These are phyloP conservation scores for Danio choprae DNA, from an alignment of 2,797 vertebrate genomes.

Conservation along the genomic window DNA sequence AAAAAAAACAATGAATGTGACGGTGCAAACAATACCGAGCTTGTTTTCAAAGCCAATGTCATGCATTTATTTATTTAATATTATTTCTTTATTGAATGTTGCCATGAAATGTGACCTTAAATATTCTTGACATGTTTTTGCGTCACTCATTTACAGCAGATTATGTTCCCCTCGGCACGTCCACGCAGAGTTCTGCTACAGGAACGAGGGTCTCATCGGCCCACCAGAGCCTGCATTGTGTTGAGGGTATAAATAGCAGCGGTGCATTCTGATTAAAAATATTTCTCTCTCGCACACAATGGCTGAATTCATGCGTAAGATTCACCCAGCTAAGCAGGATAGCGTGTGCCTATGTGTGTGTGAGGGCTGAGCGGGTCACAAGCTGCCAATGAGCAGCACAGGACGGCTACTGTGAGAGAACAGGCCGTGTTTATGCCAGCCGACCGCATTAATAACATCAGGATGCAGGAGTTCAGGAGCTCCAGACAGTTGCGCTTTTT, in stretches of 20 bases:
- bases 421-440: slow-evolving; percentile 73
- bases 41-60: no score
- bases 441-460: slow-evolving; percentile 57
- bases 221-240: slow-evolving; percentile 64
- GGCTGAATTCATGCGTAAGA: slow-evolving; percentile 76
- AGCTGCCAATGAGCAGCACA: slow-evolving; percentile 77
- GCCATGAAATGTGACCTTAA: background rate
- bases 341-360: slow-evolving; percentile 51
- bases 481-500: slow-evolving; percentile 15
- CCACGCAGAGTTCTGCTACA: slow-evolving; percentile 30
- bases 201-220: slow-evolving; percentile 55
- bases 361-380: slow-evolving; percentile 71
- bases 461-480: slow-evolving; percentile 54
- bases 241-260: slow-evolving; percentile 73
- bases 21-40: no score
- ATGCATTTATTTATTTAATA: background rate
- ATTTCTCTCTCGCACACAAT: slow-evolving; percentile 75
- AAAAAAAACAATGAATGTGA: no score
- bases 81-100: background rate
- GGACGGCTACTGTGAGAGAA: slow-evolving; percentile 74
- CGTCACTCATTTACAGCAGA: background rate
- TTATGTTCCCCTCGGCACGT: slow-evolving; percentile 44
- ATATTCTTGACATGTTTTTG: background rate
- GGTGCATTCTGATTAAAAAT: slow-evolving; percentile 69
- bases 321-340: slow-evolving; percentile 69